Evolutionary conservation across 2,888 invertebrate genomes (phyloP).

Genomic region (Ichneumoninae sp.): DNA sequence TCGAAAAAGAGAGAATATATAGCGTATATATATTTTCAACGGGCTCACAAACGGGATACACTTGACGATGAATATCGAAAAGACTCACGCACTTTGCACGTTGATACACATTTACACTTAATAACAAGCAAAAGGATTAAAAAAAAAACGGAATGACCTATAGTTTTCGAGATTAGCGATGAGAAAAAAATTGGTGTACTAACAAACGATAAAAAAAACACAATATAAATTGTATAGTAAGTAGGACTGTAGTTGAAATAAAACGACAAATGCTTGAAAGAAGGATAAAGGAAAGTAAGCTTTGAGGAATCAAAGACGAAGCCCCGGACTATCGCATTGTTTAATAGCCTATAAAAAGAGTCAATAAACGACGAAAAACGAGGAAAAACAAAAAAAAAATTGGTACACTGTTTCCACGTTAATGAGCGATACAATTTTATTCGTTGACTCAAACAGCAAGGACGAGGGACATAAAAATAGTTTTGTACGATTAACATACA

Average conservation of each 20-base stretch:
- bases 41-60: slow-evolving; percentile 43
- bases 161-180: slow-evolving; percentile 71
- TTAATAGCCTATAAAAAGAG: slow-evolving; percentile 29
- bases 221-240: slow-evolving; percentile 80
- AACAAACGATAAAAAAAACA: slow-evolving; percentile 70
- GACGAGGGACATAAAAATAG: slow-evolving; percentile 13
- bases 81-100: slow-evolving; percentile 47
- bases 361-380: neutral
- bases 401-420: slow-evolving; percentile 32
- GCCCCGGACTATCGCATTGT: slow-evolving; percentile 69
- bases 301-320: slow-evolving; percentile 72
- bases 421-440: slow-evolving; percentile 19
- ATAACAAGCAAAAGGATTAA: slow-evolving; percentile 4
- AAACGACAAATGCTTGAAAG: slow-evolving; percentile 78
- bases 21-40: slow-evolving; percentile 39
- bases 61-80: slow-evolving; percentile 42
- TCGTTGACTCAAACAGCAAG: slow-evolving; percentile 19
- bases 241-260: slow-evolving; percentile 81
- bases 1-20: slow-evolving; percentile 1
- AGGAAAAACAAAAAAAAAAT: slow-evolving; percentile 7
- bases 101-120: slow-evolving; percentile 53
- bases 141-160: slow-evolving; percentile 42
- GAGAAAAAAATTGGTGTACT: slow-evolving; percentile 75
- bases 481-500: slow-evolving; percentile 7
- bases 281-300: slow-evolving; percentile 64